Evolutionary conservation across 2,797 vertebrate species (phyloP).

Genomic region (Psittacula derbiana): DNA sequence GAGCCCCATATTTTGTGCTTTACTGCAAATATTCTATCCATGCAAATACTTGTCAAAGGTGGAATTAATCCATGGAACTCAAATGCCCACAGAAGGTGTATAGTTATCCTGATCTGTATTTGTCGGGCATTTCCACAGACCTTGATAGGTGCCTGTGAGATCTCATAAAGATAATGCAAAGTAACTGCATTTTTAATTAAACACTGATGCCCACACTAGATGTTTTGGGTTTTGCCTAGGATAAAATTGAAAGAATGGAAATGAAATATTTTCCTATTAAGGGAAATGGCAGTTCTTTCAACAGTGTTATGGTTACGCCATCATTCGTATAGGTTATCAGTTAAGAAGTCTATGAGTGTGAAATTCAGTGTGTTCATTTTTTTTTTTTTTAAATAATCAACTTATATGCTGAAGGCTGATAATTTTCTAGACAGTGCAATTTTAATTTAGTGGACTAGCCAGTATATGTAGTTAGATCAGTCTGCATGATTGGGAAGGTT

Average conservation of each 20-base stretch:
- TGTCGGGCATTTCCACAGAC: background rate
- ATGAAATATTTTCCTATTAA: background rate
- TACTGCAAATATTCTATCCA: background rate
- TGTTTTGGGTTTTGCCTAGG: background rate
- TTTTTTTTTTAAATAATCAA: background rate
- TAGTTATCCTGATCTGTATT: background rate
- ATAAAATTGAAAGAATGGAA: background rate
- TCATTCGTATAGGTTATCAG: background rate
- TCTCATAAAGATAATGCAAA: background rate
- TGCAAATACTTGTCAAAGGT: background rate
- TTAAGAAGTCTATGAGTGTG: background rate
- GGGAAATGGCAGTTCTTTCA: background rate
- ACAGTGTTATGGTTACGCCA: accelerated
- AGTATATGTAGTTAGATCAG: background rate
- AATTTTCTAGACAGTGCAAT: background rate
- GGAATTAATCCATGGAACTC: background rate
- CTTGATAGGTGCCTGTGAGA: background rate
- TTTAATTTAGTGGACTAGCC: background rate
- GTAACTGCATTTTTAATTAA: background rate
- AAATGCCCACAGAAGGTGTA: background rate
- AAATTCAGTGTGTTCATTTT: background rate
- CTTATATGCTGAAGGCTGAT: background rate
- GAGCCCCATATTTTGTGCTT: background rate
- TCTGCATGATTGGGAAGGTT: background rate
- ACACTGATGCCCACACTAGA: background rate